phyloP scores from a whole-genome alignment of 1,140 invertebrate species.

The Maniola jurtina region DNA sequence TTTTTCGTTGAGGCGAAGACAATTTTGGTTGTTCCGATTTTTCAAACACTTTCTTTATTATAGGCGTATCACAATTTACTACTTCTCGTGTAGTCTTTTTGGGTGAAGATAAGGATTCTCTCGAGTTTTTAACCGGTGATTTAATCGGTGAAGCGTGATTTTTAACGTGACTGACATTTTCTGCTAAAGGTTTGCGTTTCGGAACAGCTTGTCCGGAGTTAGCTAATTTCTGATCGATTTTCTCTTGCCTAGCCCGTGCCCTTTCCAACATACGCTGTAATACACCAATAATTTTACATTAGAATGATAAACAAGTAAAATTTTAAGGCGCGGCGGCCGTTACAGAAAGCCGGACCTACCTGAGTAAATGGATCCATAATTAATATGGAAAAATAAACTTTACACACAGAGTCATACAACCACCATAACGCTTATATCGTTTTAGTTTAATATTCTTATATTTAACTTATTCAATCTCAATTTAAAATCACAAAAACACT shows the following conservation, averaged over 20 bases:
- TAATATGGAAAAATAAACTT: constrained; percentile 9
- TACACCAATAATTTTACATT: constrained; percentile 6
- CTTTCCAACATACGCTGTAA: constrained; percentile 76
- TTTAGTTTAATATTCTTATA: constrained; percentile 2
- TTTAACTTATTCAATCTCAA: constrained; percentile 23
- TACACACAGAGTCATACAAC: constrained; percentile 23
- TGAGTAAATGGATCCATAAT: constrained; percentile 76
- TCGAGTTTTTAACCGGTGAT: constrained; percentile 48
- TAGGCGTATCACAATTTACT: constrained; percentile 39
- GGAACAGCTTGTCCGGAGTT: constrained; percentile 65
- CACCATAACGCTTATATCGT: constrained; percentile 29
- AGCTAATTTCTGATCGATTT: constrained; percentile 74
- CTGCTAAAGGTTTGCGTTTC: constrained; percentile 63
- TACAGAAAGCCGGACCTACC: constrained; percentile 53
- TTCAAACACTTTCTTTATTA: constrained; percentile 34
- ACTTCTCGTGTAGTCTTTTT: constrained; percentile 43
- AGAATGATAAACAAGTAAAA: constrained; percentile 4
- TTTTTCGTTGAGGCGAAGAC: constrained; percentile 40
- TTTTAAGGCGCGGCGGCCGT: constrained; percentile 32
- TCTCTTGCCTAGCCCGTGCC: constrained; percentile 72
- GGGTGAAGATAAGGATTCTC: constrained; percentile 49
- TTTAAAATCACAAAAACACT: constrained; percentile 24
- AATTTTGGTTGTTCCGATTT: constrained; percentile 45
- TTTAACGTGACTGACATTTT: constrained; percentile 54
- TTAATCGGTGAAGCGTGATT: constrained; percentile 47